Percentiles rank a stretch among this genome's conserved stretches.
These are phyloP conservation scores for Coptotermes formosanus DNA, from an alignment of 1,140 invertebrate species.

Conservation along the genomic window DNA sequence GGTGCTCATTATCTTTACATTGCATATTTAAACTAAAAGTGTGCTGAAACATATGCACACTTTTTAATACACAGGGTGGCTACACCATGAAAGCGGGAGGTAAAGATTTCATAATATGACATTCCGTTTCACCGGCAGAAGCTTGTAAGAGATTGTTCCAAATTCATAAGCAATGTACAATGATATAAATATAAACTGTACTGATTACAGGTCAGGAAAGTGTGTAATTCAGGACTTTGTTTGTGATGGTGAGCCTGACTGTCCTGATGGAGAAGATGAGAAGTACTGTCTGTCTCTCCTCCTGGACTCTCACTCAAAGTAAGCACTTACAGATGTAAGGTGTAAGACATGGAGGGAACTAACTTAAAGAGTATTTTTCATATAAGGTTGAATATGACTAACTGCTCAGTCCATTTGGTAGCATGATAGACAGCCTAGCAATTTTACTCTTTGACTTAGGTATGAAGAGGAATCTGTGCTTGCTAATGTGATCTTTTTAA, in stretches of 20 bases:
- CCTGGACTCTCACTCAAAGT: conserved; percentile 36
- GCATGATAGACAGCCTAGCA: background rate
- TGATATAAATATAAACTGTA: no score
- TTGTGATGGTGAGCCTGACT: conserved; percentile 69
- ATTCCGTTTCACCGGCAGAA: no score
- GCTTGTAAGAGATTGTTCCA: no score
- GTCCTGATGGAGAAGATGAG: conserved; percentile 69
- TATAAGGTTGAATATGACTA: conserved; percentile 33
- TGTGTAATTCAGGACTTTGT: conserved; percentile 69
- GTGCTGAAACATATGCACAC: no score
- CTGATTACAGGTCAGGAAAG: conserved; percentile 33
- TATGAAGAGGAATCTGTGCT: background rate
- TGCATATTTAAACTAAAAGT: no score
- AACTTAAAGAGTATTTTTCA: background rate
- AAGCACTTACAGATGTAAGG: background rate
- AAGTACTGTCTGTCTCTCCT: conserved; percentile 48
- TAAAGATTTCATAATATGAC: no score
- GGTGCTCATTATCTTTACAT: no score
- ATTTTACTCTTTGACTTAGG: background rate
- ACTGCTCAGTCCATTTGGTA: background rate
- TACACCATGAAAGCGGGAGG: no score
- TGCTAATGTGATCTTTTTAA: background rate
- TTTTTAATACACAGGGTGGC: no score
- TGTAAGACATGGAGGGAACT: conserved; percentile 19
- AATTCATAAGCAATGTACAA: no score